These are phyloP conservation scores for Toxostoma redivivum DNA, from an alignment of 2,113 vertebrate genomes.

Conservation along the genomic window DNA sequence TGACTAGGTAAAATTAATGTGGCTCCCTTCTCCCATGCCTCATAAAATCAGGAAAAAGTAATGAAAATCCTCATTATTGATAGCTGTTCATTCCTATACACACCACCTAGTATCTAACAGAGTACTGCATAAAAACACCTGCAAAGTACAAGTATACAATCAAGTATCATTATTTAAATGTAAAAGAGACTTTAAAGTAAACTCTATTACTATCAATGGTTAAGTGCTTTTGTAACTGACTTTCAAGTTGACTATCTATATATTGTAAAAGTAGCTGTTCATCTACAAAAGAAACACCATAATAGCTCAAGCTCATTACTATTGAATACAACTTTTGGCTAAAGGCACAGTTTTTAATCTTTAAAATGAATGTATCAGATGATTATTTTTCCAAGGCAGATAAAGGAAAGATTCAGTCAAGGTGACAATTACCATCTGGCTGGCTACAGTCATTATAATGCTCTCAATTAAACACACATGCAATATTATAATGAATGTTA, in stretches of 20 bases:
- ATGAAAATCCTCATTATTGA: not conserved
- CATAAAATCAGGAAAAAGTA: not conserved
- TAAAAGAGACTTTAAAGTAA: not conserved
- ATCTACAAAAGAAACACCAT: not conserved
- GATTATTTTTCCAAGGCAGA: not conserved
- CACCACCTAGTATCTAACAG: not conserved
- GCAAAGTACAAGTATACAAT: not conserved
- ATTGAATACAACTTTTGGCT: not conserved
- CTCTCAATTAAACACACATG: not conserved
- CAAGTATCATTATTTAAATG: not conserved
- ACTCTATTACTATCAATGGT: not conserved
- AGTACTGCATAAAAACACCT: not conserved
- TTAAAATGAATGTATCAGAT: not conserved
- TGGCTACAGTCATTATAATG: not conserved
- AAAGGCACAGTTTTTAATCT: not conserved
- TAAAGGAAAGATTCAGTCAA: conserved; percentile 50
- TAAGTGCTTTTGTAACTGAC: not conserved
- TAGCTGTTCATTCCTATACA: not conserved
- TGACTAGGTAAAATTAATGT: not conserved
- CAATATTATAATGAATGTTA: not conserved
- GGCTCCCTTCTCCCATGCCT: not conserved
- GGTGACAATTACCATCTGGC: conserved; percentile 58
- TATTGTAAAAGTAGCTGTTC: not conserved
- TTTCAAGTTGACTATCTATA: not conserved
- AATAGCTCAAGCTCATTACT: not conserved